Evolutionary conservation across 2,888 invertebrate genomes (phyloP), one percentile per base, ranked within the genome.

Genomic region (Cryptocephalus primarius): DNA sequence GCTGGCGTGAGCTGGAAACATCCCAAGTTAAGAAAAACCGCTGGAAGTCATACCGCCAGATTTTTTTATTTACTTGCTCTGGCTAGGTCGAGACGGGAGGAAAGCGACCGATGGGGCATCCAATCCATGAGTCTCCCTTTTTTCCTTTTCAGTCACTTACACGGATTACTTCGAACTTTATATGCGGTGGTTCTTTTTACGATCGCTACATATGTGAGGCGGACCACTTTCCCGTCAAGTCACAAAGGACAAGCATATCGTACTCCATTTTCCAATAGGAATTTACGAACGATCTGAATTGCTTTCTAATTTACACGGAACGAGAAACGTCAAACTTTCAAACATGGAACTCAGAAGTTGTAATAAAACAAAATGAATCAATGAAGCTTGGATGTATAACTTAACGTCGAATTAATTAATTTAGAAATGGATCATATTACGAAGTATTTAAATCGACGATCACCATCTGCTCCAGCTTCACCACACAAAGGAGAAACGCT

Each of bases 71-170:
- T 57, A 57, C 58, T 56, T 54, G 58, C 57, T 58, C 57, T 50
- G 49, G 56, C 54, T 51, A 56, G 51, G 54, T 57, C 57, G 45
- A 58, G 51, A 45, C 57, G 54, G 48, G 57, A 50, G 36, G 60
- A 55, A 51, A 59, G 53, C 39, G 60, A 57, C 51, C 57, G 60
- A 46, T 56, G 54, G 47, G 60, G 52, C 55, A 60, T 55, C 60
- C 60, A 60, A 58, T 60, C 60, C 60, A 60, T 60, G 53, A 53
- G 45, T 55, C 44, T 44, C 44, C 49, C 10, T 43, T 44, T 42
- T 49, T 42, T 40, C 39, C 42, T 38, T 47, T 11, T 38, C 42
- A 43, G 44, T 46, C 54, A 48, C 52, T 53, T 48, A 43, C 48
- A 40, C 42, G 47, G 49, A 55, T 44, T 48, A 50, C 45, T 53